Percentiles rank a stretch among this genome's conserved stretches.
Conservation (phyloP, 2,888 invertebrate genomes). For the Loripinus fragilis region DNA sequence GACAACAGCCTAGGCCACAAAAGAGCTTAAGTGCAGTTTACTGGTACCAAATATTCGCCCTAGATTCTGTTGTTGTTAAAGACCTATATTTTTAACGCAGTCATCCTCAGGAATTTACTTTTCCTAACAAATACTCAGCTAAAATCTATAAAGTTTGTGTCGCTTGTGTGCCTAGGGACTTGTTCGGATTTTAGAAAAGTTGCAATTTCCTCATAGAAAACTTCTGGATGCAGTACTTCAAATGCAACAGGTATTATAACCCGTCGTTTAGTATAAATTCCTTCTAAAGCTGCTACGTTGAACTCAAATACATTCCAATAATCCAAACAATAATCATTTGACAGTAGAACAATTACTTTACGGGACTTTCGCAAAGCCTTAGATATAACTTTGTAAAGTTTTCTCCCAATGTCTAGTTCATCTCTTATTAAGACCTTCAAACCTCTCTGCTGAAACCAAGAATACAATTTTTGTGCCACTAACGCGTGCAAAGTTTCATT, state of each 20-base stretch:
- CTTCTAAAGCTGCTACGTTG: too few species aligned
- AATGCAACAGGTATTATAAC: slow-evolving; percentile 3
- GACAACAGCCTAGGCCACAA: too few species aligned
- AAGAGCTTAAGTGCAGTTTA: too few species aligned
- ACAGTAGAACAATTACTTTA: not conserved
- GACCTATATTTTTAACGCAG: too few species aligned
- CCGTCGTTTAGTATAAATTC: slow-evolving; percentile 2
- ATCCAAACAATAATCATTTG: not conserved
- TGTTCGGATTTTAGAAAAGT: not conserved
- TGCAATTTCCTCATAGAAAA: not conserved
- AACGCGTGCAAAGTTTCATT: not conserved
- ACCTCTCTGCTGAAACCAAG: not conserved
- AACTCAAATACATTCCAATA: slow-evolving; percentile 12
- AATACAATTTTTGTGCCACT: not conserved
- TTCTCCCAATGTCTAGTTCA: not conserved
- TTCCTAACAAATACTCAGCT: too few species aligned
- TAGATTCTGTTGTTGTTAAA: too few species aligned
- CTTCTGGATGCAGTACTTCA: not conserved
- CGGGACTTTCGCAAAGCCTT: not conserved
- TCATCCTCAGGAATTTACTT: too few species aligned
- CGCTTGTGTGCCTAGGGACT: not conserved
- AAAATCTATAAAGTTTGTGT: too few species aligned
- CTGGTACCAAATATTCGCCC: too few species aligned
- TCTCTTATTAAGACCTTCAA: too few species aligned
- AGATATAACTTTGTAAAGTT: not conserved